Evolutionary conservation across 2,888 invertebrate genomes (phyloP), one percentile per base, ranked within the genome.

Genomic region (Lasioglossum figueresi): DNA sequence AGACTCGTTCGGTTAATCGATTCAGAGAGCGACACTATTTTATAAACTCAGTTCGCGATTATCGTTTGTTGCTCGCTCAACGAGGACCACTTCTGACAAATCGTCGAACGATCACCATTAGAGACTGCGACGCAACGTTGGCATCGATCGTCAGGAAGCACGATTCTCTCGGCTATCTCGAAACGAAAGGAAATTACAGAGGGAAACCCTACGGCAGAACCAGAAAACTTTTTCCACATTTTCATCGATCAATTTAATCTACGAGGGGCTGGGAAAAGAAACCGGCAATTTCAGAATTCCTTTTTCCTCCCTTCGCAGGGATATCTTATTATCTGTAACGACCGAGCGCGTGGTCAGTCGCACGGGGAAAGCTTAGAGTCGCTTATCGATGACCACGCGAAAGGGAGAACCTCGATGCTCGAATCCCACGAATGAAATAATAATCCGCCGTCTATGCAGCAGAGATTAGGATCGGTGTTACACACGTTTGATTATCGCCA

Each of bases 181-280:
- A 81, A 88, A 80, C 68, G 74, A 71, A 70, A 66, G 79, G 43
- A 84, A 88, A 84, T 88, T 83, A 83, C 75, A 76, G 31, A 52
- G 52, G n/a, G 82, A 31, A 59, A 66, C 4, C 16, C 34, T 40
- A 45, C 34, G 37, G 63, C 45, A 52, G 16, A 40, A 34, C 10
- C 1, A n/a, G 63, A 52, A 79, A 71, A 77, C 63, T 80, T 77
- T 84, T 82, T 84, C 82, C 34, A 14, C 31, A 31, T 79, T 83
- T 71, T 68, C 80, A 88, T 76, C 82, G 85, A 76, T 40, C 63
- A 80, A 80, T 48, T 74, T 40, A 16, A 71, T 19, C 43, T 45
- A 66, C 45, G 82, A 68, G 52, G 31, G 37, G 37, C 59, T 27
- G 34, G 23, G 43, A 59, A 48, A 45, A 45, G n/a, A 43, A 84